Evolutionary conservation across 2,888 invertebrate genomes (phyloP).

Genomic region (Orchesellides sinensis): DNA sequence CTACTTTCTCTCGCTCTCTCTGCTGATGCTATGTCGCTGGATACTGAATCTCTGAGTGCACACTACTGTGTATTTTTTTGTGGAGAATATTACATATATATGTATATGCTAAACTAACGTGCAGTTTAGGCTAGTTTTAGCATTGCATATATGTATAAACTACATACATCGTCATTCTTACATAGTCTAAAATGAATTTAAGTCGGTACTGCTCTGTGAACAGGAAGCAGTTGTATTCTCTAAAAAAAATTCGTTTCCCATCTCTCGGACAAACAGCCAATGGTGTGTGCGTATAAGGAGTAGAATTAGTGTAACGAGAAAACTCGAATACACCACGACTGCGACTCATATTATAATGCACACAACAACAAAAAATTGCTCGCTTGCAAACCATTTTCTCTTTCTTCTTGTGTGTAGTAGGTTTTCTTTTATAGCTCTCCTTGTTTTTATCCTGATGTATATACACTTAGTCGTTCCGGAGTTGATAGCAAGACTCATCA

Average conservation of each 20-base stretch:
- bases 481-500: constrained; percentile 37
- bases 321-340: constrained; percentile 64
- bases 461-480: constrained; percentile 23
- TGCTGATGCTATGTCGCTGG: no score
- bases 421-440: constrained; percentile 38
- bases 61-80: neutral
- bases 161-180: neutral
- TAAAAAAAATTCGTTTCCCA: constrained; percentile 47
- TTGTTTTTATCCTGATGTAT: constrained; percentile 24
- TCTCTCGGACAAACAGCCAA: constrained; percentile 57
- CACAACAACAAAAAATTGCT: constrained; percentile 34
- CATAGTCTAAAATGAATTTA: no score
- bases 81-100: neutral
- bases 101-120: neutral
- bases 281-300: constrained; percentile 64
- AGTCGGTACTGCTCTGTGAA: constrained; percentile 42
- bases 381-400: constrained; percentile 29
- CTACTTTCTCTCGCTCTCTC: neutral
- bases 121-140: constrained; percentile 12
- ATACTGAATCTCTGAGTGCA: constrained; percentile 44
- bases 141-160: no score
- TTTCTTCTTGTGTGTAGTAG: constrained; percentile 53
- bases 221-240: constrained; percentile 62
- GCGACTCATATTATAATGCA: constrained; percentile 44
- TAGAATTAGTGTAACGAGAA: constrained; percentile 67